These are phyloP conservation scores for Harpegnathos saltator DNA, from an alignment of 1,140 invertebrate species.

Conservation along the genomic window DNA sequence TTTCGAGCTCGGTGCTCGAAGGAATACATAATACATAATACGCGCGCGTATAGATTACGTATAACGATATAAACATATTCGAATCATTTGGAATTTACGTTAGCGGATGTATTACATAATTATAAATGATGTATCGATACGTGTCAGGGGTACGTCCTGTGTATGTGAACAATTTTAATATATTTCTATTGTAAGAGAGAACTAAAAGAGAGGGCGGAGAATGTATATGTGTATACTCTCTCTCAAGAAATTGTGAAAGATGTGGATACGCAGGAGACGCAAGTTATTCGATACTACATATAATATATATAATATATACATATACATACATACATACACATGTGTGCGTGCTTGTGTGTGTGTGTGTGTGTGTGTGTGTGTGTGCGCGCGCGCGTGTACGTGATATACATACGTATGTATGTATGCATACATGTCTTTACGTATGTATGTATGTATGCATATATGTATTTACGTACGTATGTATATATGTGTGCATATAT, in stretches of 20 bases:
- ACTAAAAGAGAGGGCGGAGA: too few species aligned
- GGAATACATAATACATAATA: conserved; percentile 30
- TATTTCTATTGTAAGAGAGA: conserved; percentile 80
- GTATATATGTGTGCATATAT: too few species aligned
- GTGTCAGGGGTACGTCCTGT: conserved; percentile 61
- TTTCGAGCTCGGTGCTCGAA: conserved; percentile 27
- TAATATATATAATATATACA: conserved; percentile 35
- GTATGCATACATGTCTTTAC: neutral
- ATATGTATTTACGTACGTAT: too few species aligned
- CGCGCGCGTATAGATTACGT: conserved; percentile 7
- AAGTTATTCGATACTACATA: conserved; percentile 61
- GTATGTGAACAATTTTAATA: conserved; percentile 80
- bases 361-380: too few species aligned
- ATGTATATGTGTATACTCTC: too few species aligned
- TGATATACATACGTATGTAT: too few species aligned
- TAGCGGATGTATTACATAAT: conserved; percentile 65
- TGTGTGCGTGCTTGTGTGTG: conserved; percentile 34
- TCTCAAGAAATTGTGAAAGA: conserved; percentile 43
- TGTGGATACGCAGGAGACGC: conserved; percentile 7
- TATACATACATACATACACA: too few species aligned
- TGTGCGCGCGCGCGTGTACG: too few species aligned
- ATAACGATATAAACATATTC: conserved; percentile 26
- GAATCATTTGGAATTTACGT: conserved; percentile 68
- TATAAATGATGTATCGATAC: conserved; percentile 67
- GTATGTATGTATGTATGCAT: too few species aligned